A percentile compares a stretch with the other conserved stretches of the same genome.
These are phyloP conservation scores for Callorhinus ursinus DNA, from an alignment of 2,113 vertebrate genomes.

Conservation along the genomic window DNA sequence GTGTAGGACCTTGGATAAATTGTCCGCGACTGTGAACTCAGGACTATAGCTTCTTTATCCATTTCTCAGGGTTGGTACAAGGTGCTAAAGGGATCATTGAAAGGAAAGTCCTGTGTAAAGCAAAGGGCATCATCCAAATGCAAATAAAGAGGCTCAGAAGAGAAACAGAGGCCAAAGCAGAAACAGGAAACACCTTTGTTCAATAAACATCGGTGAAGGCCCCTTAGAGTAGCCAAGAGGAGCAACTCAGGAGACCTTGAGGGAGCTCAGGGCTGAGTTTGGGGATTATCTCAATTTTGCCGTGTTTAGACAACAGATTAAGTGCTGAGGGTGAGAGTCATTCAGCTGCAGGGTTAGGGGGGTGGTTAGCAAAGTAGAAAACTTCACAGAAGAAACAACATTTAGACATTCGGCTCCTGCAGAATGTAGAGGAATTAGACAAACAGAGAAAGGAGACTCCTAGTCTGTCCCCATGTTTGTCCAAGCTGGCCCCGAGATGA, in stretches of 20 bases:
- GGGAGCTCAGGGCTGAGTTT: background rate
- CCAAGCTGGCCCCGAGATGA: background rate
- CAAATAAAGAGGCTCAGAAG: background rate
- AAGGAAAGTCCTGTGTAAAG: background rate
- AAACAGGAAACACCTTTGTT: background rate
- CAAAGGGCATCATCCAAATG: background rate
- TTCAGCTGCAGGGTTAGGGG: background rate
- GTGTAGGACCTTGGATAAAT: background rate
- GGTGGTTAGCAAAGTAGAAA: background rate
- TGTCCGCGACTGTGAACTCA: background rate
- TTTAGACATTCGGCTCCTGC: background rate
- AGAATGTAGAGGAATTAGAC: background rate
- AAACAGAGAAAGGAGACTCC: background rate
- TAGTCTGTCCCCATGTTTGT: background rate
- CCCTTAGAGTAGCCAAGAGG: background rate
- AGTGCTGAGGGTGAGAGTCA: background rate
- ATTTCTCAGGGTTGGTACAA: background rate
- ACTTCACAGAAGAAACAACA: constrained; percentile 1
- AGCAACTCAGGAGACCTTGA: background rate
- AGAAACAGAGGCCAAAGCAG: background rate
- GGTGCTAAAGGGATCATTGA: background rate
- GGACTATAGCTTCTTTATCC: background rate
- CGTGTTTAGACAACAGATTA: background rate
- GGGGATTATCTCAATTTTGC: background rate
- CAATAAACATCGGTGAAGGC: background rate